These are phyloP conservation scores for Ceriagrion tenellum DNA, from an alignment of 2,888 invertebrate genomes.

Conservation along the genomic window DNA sequence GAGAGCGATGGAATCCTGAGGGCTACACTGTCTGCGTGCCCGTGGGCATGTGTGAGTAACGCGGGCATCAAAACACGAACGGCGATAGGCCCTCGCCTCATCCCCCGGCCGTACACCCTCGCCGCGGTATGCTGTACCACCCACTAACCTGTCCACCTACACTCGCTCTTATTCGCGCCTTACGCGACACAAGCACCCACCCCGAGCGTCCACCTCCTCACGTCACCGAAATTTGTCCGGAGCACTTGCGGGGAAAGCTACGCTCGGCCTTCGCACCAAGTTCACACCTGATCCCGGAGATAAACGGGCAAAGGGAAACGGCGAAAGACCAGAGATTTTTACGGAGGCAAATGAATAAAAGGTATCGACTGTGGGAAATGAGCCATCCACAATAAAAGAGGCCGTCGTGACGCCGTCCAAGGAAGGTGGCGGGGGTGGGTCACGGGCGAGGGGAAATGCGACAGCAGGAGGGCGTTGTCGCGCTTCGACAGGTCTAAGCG, in stretches of 20 bases:
- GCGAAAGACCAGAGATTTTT: not conserved
- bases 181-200: not conserved
- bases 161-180: not conserved
- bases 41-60: not conserved
- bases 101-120: not conserved
- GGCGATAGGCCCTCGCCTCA: not conserved
- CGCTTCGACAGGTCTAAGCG: not conserved
- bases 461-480: not conserved
- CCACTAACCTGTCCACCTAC: not conserved
- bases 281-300: constrained; percentile 17
- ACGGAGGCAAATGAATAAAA: not conserved
- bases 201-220: no score
- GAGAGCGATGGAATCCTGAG: constrained; percentile 30
- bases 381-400: not conserved
- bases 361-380: not conserved
- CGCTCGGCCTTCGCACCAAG: not conserved
- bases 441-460: not conserved
- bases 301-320: not conserved
- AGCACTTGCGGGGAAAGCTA: not conserved
- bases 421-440: not conserved
- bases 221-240: not conserved
- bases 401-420: not conserved
- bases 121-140: not conserved
- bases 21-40: not conserved
- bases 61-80: not conserved